Evolutionary conservation across 2,888 invertebrate genomes (phyloP), one percentile per base, ranked within the genome.

Genomic region (Horisme vitalbata): DNA sequence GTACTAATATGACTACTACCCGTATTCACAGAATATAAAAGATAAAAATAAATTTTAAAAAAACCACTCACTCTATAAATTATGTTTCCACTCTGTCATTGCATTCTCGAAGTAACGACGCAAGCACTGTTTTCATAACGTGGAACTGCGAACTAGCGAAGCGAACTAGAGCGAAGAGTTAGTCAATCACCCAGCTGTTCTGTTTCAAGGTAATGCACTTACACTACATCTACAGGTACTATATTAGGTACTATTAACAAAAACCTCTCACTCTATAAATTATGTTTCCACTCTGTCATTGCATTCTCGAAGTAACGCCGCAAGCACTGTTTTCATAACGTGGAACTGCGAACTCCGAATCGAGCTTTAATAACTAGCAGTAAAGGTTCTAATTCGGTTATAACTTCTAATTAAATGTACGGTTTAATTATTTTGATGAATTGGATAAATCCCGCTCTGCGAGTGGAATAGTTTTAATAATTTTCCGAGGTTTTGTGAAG

Each of bases 381-480:
- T 34, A 41, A 37, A 39, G 34, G 32, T 38, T 8, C 34, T 43
- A 48, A 38, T 48, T 48, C 26, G 11, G 14, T 20, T 32, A 32
- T 34, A 38, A 43, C 24, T 48, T 38, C 32, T 31, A 38, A 48
- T 48, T 33, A 33, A 43, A 43, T 43, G 48, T 34, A 34, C 38
- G 38, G 34, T 18, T 30, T 43, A 32, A 44, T 49, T 49, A 44
- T 49, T 34, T 39, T 44, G 35, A 39, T 44, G 27, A 45, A 38
- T 45, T 45, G 38, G 45, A 45, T 34, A 24, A 38, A 33, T 28
- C 23, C 27, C 12, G 33, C 41, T 21, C 12, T 15, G 15, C 18
- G 18, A 39, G 24, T 24, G 12, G 10, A 35, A 24, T 13, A 9
- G 24, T 13, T 23, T 1, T 11, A 7, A 20, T 32, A 38, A 38